Evolutionary conservation across 2,113 vertebrate genomes (phyloP).

Genomic region (Illadopsis cleaveri): DNA sequence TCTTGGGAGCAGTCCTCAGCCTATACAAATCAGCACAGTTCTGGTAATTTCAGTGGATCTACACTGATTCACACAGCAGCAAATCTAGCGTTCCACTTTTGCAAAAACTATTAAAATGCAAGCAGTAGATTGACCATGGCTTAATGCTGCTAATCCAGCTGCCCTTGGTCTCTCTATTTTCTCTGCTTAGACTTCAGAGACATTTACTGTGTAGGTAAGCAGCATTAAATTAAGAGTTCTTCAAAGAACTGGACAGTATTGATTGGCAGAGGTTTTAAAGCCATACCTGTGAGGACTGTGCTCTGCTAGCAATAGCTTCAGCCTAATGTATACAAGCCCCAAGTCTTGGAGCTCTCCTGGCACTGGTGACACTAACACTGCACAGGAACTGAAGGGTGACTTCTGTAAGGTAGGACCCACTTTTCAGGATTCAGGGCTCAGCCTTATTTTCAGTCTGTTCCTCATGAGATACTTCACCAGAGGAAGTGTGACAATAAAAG

Average conservation of each 20-base stretch:
- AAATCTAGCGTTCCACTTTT: background rate
- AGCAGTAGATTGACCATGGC: background rate
- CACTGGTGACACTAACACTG: background rate
- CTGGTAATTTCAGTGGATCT: background rate
- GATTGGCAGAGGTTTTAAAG: conserved; percentile 24
- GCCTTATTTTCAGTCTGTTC: background rate
- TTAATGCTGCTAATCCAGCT: conserved; percentile 33
- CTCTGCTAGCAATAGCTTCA: background rate
- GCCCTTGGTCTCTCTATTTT: background rate
- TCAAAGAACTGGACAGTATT: conserved; percentile 32
- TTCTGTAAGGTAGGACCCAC: background rate
- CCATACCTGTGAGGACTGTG: background rate
- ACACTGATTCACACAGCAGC: background rate
- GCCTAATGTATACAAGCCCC: background rate
- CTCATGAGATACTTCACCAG: background rate
- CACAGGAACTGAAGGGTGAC: background rate
- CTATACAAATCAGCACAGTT: background rate
- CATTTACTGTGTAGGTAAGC: background rate
- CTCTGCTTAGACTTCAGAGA: background rate
- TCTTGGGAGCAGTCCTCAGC: background rate
- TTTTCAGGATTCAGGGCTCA: background rate
- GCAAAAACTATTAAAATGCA: conserved; percentile 26
- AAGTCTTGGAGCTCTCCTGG: background rate
- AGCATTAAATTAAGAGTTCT: conserved; percentile 32
- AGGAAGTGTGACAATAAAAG: background rate